Evolutionary conservation across 92 coral and sea anemone species (phyloP).

Genomic region (Isaurus tuberculatus): DNA sequence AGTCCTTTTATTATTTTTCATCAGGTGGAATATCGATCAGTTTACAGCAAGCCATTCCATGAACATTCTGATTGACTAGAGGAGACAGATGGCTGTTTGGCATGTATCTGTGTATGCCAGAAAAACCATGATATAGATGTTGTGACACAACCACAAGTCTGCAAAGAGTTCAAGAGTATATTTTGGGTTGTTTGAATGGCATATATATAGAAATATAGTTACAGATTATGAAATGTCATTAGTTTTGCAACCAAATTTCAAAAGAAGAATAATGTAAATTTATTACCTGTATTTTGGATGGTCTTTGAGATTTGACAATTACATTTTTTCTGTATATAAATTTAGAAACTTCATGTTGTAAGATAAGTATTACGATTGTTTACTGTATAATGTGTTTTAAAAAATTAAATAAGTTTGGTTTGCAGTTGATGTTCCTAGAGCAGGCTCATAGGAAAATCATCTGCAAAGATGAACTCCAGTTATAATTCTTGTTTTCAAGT

Average conservation of each 20-base stretch:
- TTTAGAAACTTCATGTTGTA: neutral
- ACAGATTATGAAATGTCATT: neutral
- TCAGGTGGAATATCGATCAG: conserved; percentile 33
- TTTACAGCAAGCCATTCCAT: conserved; percentile 14
- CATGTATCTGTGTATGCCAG: conserved; percentile 10
- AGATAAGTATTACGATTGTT: neutral
- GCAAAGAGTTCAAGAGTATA: conserved; percentile 37
- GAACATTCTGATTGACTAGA: conserved; percentile 47
- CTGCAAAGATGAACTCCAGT: neutral
- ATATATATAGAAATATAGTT: neutral
- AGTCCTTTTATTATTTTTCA: neutral
- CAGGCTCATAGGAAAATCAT: neutral
- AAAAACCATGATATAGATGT: neutral
- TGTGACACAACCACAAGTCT: conserved; percentile 17
- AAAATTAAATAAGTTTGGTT: too few relatives aligned
- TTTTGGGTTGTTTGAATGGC: conserved; percentile 38
- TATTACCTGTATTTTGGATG: neutral
- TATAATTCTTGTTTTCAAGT: neutral
- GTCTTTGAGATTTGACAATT: neutral
- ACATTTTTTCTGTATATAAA: neutral
- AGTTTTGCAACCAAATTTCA: neutral
- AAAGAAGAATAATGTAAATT: neutral
- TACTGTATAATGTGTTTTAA: neutral
- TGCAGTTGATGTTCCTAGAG: neutral
- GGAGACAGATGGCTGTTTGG: neutral